phyloP scores from a whole-genome alignment of 2,888 invertebrate species.

The Drosophila dives region DNA sequence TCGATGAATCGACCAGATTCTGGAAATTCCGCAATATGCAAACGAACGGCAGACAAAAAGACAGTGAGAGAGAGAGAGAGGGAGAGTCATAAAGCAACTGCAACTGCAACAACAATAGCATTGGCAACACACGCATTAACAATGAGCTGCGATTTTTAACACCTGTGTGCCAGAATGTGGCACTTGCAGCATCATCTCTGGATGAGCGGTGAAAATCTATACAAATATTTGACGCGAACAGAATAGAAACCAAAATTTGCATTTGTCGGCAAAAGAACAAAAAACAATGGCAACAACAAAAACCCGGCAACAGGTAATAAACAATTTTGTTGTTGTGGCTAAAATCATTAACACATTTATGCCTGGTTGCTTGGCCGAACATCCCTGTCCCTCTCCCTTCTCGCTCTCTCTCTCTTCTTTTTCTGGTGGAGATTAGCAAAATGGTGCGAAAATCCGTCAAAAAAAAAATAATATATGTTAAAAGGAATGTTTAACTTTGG shows the following conservation, averaged over 20 bases:
- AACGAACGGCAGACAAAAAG: conserved; percentile 15
- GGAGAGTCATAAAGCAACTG: conserved; percentile 11
- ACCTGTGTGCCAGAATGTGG: conserved; percentile 75
- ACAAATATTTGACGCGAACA: conserved; percentile 76
- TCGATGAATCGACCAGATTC: conserved; percentile 70
- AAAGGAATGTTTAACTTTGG: conserved; percentile 13
- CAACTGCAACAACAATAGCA: conserved; percentile 34
- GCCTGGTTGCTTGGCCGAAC: conserved; percentile 27
- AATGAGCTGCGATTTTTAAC: conserved; percentile 73
- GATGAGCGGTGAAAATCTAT: conserved; percentile 61
- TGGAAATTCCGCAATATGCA: conserved; percentile 75
- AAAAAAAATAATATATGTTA: conserved; percentile 14
- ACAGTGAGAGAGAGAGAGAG: background rate
- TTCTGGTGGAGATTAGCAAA: conserved; percentile 47
- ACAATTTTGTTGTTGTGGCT: conserved; percentile 18
- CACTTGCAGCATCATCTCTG: conserved; percentile 52
- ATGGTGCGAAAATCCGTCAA: conserved; percentile 76
- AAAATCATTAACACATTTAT: conserved; percentile 72
- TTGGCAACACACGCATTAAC: conserved; percentile 64
- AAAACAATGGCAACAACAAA: conserved; percentile 16
- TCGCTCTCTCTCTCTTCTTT: background rate
- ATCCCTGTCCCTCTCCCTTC: background rate
- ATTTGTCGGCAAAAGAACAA: conserved; percentile 77
- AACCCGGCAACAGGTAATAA: conserved; percentile 62
- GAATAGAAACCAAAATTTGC: conserved; percentile 73